Evolutionary conservation across 2,888 invertebrate species (phyloP).

Genomic region (Agonopterix alstromeriana): DNA sequence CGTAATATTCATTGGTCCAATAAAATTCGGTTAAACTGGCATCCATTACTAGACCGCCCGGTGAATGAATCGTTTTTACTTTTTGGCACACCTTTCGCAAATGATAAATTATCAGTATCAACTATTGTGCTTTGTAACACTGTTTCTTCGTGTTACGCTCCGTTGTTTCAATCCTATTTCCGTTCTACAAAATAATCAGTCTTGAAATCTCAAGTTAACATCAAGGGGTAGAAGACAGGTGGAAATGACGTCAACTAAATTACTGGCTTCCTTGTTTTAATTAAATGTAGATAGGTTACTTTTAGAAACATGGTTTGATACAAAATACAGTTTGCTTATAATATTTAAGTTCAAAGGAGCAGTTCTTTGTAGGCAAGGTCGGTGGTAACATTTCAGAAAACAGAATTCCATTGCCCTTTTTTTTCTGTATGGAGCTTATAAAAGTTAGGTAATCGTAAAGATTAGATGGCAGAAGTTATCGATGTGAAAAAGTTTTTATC

Average conservation of each 20-base stretch:
- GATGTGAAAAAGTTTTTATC: conserved; percentile 40
- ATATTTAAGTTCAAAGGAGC: no score
- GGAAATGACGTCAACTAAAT: conserved; percentile 36
- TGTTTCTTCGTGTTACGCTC: no score
- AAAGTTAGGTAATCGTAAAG: not conserved
- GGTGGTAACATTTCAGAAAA: no score
- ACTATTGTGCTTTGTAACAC: no score
- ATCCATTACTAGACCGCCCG: no score
- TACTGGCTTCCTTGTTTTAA: conserved; percentile 42
- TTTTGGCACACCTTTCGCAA: no score
- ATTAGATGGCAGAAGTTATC: conserved; percentile 1
- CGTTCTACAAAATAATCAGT: conserved; percentile 38
- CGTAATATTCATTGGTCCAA: no score
- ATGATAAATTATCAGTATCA: no score
- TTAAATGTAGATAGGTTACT: conserved; percentile 19
- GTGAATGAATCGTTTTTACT: no score
- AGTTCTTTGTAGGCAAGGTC: no score
- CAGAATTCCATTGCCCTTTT: no score
- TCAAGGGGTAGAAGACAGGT: conserved; percentile 37
- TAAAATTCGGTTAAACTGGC: no score
- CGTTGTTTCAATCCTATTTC: conserved; percentile 11
- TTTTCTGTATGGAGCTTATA: not conserved
- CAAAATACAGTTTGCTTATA: conserved; percentile 9
- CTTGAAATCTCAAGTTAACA: conserved; percentile 38
- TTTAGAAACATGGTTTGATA: not conserved